A percentile compares a stretch with the other conserved stretches of the same genome.
These are phyloP conservation scores for Heterocephalus glaber DNA, from an alignment of 2,113 vertebrate genomes.

Conservation along the genomic window DNA sequence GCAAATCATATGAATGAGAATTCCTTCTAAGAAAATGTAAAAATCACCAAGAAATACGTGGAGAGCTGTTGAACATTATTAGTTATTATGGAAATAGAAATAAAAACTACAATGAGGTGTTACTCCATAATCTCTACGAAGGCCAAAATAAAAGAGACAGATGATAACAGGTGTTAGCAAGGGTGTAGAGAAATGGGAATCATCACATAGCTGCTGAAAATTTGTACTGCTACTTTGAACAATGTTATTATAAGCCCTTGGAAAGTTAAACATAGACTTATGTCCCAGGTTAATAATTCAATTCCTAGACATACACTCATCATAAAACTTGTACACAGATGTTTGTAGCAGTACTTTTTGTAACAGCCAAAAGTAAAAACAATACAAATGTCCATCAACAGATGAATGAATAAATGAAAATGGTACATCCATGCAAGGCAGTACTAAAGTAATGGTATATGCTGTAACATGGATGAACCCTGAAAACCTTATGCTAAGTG, in stretches of 20 bases:
- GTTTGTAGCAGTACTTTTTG: constrained; percentile 28
- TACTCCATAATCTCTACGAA: background rate
- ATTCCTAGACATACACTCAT: background rate
- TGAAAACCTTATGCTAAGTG: background rate
- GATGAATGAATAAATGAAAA: background rate
- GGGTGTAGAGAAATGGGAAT: background rate
- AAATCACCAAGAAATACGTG: background rate
- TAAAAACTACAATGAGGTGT: background rate
- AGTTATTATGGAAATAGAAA: background rate
- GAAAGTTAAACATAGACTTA: constrained; percentile 39
- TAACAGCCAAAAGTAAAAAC: background rate
- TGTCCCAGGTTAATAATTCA: constrained; percentile 19
- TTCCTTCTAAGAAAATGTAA: background rate
- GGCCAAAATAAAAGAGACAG: background rate
- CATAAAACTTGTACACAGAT: constrained; percentile 11
- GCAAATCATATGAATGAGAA: background rate
- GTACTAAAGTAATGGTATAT: background rate
- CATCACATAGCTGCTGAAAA: background rate
- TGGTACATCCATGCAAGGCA: background rate
- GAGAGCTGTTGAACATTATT: background rate
- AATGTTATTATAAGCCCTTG: background rate
- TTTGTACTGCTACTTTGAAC: background rate
- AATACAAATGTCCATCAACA: background rate
- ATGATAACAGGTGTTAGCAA: background rate
- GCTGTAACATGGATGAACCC: background rate